Base-by-base conservation (phyloP, 1,140 invertebrate species). In the Saccostrea cuccullata region DNA sequence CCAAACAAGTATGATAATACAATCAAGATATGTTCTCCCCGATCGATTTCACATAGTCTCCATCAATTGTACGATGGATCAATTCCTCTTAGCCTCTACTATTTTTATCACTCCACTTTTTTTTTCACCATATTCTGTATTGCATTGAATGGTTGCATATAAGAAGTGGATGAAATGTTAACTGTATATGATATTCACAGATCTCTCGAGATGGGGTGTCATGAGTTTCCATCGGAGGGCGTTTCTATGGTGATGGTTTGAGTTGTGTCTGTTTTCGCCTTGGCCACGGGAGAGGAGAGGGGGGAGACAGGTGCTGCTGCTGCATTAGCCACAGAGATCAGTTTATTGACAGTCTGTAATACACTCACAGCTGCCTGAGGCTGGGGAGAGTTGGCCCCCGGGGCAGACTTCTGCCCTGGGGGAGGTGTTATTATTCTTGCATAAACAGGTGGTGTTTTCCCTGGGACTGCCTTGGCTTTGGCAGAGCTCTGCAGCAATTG, bases 381-480 rank as follows among this genome's bases (percentile, higher is more conserved):
- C 30, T 26, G 85, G 67, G 55, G 82, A n/a, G 77, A 73, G 56
- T 85, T 90, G 64, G 90, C 82, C 17, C 82, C 88, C 2, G 86
- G 89, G 30, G 92, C 88, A 86, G 92, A 89, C 67, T 92, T 90
- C 87, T 94, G 91, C n/a, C 93, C 93, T 15, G 93, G 91, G 12
- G 94, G 93, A 0, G 94, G 94, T 8, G 93, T 94, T 40, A 94
- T 94, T 67, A 94, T 94, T 13, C 94, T 90, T n/a, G 94, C 94
- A 91, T 93, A 94, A 55, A 94, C 93, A 40, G 94, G 94, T 55
- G 91, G 90, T 13, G 91, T 87, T 89, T 94, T 94, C 4, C 91
- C 91, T 36, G 91, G 91, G 13, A 89, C 91, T 20, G 88, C 86
- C 40, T 92, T 90, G 13, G 86, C 64, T 87, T 91, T 91, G 20